These are phyloP conservation scores for Melipona bicolor DNA, from an alignment of 2,888 invertebrate species.

Conservation along the genomic window DNA sequence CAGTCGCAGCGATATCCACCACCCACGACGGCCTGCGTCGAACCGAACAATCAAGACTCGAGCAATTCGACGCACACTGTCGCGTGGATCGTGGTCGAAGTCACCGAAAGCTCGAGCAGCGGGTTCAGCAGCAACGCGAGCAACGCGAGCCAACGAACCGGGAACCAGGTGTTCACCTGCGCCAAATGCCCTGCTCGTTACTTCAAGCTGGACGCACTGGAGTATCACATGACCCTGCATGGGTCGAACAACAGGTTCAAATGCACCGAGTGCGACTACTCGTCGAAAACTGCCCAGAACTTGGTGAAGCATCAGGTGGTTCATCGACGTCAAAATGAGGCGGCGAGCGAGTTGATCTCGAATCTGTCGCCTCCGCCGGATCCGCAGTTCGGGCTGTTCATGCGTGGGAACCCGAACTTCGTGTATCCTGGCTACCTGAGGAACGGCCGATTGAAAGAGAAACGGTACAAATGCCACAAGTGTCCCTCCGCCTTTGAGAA, in stretches of 20 bases:
- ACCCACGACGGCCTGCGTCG: constrained; percentile 85
- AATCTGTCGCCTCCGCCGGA: constrained; percentile 85
- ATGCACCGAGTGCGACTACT: constrained; percentile 90
- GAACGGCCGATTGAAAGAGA: constrained; percentile 90
- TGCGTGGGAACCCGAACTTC: constrained; percentile 91
- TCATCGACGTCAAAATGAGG: constrained; percentile 80
- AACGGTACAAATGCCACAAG: constrained; percentile 92
- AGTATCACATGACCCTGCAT: constrained; percentile 89
- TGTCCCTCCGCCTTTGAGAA: constrained; percentile 96
- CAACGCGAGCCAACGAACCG: constrained; percentile 53
- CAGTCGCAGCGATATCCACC: constrained; percentile 88
- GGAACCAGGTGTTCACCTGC: constrained; percentile 84
- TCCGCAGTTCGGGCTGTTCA: constrained; percentile 88
- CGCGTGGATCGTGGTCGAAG: constrained; percentile 81
- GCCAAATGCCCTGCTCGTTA: constrained; percentile 90
- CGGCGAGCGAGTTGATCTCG: constrained; percentile 17
- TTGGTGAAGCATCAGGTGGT: constrained; percentile 88
- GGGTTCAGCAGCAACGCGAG: constrained; percentile 14
- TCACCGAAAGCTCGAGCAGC: constrained; percentile 49
- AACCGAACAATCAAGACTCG: constrained; percentile 66
- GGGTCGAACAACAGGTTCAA: constrained; percentile 88
- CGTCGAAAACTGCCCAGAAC: constrained; percentile 89
- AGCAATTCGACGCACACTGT: constrained; percentile 58
- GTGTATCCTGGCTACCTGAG: constrained; percentile 90
- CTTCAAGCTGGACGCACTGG: constrained; percentile 89